Conservation (phyloP, 2,797 vertebrate species). For the Gymnodraco acuticeps region DNA sequence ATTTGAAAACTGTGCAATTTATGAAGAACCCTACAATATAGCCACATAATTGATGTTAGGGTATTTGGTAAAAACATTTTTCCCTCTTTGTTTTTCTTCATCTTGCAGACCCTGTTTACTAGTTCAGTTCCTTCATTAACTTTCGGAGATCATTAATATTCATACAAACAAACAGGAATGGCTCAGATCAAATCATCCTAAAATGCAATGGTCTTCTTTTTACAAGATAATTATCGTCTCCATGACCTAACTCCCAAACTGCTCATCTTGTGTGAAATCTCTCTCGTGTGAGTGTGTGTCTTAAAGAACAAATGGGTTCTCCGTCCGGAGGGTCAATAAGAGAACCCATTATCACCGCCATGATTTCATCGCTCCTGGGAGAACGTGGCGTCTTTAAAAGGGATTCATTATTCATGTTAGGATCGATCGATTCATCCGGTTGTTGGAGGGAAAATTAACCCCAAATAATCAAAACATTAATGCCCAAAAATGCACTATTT, state of each 20-base stretch:
- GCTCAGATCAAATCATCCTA: background rate
- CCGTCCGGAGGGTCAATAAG: background rate
- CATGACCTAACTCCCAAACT: background rate
- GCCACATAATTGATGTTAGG: no score
- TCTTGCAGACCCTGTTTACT: no score
- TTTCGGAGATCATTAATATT: background rate
- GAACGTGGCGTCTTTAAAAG: background rate
- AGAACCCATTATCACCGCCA: background rate
- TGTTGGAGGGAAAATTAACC: background rate
- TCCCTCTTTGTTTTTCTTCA: no score
- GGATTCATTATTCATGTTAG: background rate
- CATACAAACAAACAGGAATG: background rate
- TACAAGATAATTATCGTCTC: background rate
- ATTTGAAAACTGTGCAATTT: no score
- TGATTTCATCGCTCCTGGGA: background rate
- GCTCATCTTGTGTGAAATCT: background rate
- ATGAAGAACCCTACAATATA: no score
- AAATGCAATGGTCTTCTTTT: background rate
- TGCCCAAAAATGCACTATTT: background rate
- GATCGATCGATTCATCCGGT: background rate
- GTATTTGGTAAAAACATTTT: no score
- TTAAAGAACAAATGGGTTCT: background rate
- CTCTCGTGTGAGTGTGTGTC: background rate
- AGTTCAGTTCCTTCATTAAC: background rate
- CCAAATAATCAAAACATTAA: background rate